These are phyloP conservation scores for Dromiciops gliroides DNA, from an alignment of 2,113 vertebrate genomes.

Conservation along the genomic window DNA sequence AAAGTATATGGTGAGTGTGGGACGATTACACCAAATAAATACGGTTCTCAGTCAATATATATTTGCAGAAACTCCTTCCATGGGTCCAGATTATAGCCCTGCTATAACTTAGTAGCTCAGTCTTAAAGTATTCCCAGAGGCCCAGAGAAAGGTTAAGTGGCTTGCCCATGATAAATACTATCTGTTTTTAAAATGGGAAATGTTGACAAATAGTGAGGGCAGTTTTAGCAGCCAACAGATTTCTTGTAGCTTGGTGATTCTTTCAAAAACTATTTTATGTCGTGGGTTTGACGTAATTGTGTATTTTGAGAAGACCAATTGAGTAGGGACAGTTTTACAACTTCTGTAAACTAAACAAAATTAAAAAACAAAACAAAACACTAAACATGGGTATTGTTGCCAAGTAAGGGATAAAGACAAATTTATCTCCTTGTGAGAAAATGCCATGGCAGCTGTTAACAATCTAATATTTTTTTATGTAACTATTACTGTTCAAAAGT, in stretches of 20 bases:
- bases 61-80: neutral
- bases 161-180: neutral
- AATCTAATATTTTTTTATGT: neutral
- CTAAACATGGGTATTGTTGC: neutral
- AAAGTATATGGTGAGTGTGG: neutral
- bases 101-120: neutral
- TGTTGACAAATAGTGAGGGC: neutral
- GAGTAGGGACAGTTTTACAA: neutral
- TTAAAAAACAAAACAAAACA: neutral
- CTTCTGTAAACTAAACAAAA: neutral
- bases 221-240: neutral
- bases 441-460: neutral
- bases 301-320: neutral
- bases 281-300: neutral
- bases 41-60: neutral
- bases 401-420: neutral
- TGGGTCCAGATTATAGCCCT: neutral
- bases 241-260: neutral
- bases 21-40: neutral
- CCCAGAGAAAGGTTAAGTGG: neutral
- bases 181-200: neutral
- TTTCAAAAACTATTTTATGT: neutral
- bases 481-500: neutral
- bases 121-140: neutral
- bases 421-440: neutral